Evolutionary conservation across 64 coral and sea anemone species (phyloP), one percentile per base, ranked within the genome.

Genomic region (Exaiptasia diaphana): DNA sequence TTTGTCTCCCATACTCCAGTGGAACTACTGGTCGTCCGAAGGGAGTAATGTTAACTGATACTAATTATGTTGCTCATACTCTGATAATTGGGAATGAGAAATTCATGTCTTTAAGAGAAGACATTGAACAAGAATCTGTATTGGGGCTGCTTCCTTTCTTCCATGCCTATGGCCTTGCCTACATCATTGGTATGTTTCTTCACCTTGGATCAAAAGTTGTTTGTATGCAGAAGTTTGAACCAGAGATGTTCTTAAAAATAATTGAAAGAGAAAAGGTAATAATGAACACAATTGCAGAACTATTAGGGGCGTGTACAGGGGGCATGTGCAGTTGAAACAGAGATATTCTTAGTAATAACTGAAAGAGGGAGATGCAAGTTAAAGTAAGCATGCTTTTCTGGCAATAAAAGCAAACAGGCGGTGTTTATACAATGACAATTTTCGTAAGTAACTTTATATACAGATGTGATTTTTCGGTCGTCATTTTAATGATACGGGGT

Each of bases 21-120:
- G 92, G 92, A 4, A 96, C 92, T 17, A 96, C 92, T 20, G 92
- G 92, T 26, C 27, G 85, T 25, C 81, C 86, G 29, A 96, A 96
- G 56, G 92, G 92, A 12, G 92, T 96, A 13, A 96, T 96, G 76
- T 61, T 96, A 6, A 82, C 61, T 1, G 60, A 82, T 53, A 32
- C 64, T 13, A 82, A 82, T 45, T 52, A 68, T 24, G 46, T 82
- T 0, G 67, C 79, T 27, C 79, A 82, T 31, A 24, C 67, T 36
- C 68, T 62, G 33, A 82, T 68, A 34, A 21, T 65, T 4, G 15
- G 46, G 4, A 45, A 67, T 43, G 50, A 83, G 0, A 26, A 18
- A 35, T 83, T 71, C 50, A 71, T 33, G 65, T 24, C 65, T 27
- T 52, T 10, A 9, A 62, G 24, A 13, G 10, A 24, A 23, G 58